Evolutionary conservation across 2,113 vertebrate species (phyloP).

Genomic region (Cricetomys ansorgei): DNA sequence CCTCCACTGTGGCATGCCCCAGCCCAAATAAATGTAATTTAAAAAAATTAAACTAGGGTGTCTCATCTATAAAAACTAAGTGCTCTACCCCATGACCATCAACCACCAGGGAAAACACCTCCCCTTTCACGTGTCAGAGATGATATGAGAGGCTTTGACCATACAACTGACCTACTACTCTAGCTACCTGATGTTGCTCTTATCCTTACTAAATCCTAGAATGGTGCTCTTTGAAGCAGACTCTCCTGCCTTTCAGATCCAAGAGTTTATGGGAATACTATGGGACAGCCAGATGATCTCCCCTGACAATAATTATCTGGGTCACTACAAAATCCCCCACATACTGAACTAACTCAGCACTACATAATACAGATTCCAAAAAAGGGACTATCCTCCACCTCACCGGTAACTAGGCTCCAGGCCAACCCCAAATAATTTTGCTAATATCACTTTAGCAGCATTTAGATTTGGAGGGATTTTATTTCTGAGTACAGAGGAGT

Average conservation of each 20-base stretch:
- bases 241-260: neutral
- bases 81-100: neutral
- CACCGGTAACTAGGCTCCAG: constrained; percentile 64
- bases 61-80: neutral
- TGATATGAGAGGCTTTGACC: rapidly evolving
- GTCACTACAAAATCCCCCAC: neutral
- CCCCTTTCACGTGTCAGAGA: neutral
- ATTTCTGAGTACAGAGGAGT: constrained; percentile 84
- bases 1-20: neutral
- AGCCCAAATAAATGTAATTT: neutral
- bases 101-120: neutral
- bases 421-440: constrained; percentile 68
- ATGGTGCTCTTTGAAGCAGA: neutral
- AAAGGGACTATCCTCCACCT: rapidly evolving
- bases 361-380: neutral
- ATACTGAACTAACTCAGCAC: neutral
- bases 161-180: neutral
- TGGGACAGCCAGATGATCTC: constrained; percentile 13
- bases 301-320: neutral
- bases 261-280: neutral
- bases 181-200: neutral
- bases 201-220: neutral
- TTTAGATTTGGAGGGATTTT: constrained; percentile 81
- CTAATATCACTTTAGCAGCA: constrained; percentile 83
- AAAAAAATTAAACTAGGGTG: neutral